Evolutionary conservation across 2,888 invertebrate genomes (phyloP), one percentile per base, ranked within the genome.

Genomic region (Synanthedon tipuliformis): DNA sequence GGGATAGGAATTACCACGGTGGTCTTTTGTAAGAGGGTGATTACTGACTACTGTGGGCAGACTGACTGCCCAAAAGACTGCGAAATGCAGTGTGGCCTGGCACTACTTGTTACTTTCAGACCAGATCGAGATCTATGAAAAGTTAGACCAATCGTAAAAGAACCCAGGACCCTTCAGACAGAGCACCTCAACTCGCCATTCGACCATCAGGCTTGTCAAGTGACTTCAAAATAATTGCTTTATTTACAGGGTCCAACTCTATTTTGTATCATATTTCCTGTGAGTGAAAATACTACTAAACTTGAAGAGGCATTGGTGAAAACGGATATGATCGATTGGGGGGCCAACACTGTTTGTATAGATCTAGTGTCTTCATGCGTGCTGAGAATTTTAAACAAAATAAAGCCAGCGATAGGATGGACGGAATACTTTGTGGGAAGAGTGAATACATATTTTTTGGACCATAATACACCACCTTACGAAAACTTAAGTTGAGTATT

Each of bases 321-420:
- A 49, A 68, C 71, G 4, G 62, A 61, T 41, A 27, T 64, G 41
- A 66, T 70, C 34, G 62, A 68, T 50, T 70, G 71, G 45, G 52
- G 13, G 18, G 1, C 40, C 45, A 15, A 51, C 49, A 49, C 16
- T 50, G 7, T 54, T 4, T 56, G 13, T 40, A 49, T 51, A 48
- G 60, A 56, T 27, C 50, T 56, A 41, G 51, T 58, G 3, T 52
- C 61, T 40, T 63, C 60, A 8, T 10, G 52, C 5, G 58, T 59
- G 40, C 49, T 59, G 41, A 34, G 53, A 41, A 56, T 55, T 40
- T 54, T 56, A 56, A 27, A 61, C 48, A 53, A 53, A 41, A 15
- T 51, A 15, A 51, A 23, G 34, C 55, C 50, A 40, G 48, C 3
- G 11, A 15, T 50, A 34, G 50, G 15, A 15, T 51, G 18, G 40